Evolutionary conservation across 2,888 invertebrate species (phyloP).

Genomic region (Melanophora roralis): DNA sequence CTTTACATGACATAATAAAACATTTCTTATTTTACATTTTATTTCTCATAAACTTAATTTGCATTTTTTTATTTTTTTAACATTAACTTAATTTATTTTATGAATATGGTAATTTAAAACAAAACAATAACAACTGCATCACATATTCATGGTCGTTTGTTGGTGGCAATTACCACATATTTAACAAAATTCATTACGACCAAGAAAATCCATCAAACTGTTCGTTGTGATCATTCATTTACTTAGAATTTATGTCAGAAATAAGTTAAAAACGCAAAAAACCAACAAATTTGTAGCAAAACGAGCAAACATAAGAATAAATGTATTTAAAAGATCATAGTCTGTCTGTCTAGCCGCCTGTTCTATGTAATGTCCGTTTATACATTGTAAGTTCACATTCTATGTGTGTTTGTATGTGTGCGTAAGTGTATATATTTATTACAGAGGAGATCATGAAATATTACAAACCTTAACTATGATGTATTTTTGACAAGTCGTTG

Average conservation of each 20-base stretch:
- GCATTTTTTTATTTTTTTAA: background rate
- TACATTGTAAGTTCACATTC: background rate
- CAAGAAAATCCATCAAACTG: conserved; percentile 64
- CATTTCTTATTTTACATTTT: conserved; percentile 2
- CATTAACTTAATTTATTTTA: conserved; percentile 41
- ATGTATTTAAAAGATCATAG: conserved; percentile 40
- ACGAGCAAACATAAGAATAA: conserved; percentile 30
- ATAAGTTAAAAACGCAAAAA: conserved; percentile 35
- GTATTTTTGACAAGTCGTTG: conserved; percentile 61
- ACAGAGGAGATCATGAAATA: conserved; percentile 36
- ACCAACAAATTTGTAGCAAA: background rate
- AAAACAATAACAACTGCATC: background rate
- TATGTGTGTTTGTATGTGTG: too few species aligned
- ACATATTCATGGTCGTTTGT: conserved; percentile 60
- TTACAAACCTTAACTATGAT: conserved; percentile 54
- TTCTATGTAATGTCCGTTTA: background rate
- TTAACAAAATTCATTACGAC: conserved; percentile 63
- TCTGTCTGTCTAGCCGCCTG: conserved; percentile 6
- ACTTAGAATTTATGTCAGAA: conserved; percentile 62
- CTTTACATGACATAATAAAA: too few species aligned
- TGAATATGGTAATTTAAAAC: conserved; percentile 7
- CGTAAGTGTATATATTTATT: too few species aligned
- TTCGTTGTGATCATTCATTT: conserved; percentile 28
- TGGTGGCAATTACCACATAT: conserved; percentile 65
- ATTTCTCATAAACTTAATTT: conserved; percentile 22